A percentile compares a stretch with the other conserved stretches of the same genome.
These are phyloP conservation scores for Cryptocheilus praepositus DNA, from an alignment of 2,888 invertebrate species.

Conservation along the genomic window DNA sequence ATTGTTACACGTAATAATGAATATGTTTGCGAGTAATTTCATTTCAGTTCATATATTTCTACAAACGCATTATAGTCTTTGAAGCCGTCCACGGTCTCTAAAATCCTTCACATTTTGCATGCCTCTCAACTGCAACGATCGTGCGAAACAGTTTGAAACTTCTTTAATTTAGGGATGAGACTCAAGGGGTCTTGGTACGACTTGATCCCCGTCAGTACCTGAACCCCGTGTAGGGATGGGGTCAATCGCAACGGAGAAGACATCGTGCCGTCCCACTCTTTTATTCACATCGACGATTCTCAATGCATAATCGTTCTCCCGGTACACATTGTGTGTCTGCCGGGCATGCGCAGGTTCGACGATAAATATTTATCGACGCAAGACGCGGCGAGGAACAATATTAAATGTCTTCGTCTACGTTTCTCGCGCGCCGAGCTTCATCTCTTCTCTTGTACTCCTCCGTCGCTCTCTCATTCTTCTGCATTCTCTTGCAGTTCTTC, in stretches of 20 bases:
- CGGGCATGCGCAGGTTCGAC: slow-evolving; percentile 40
- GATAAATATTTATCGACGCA: slow-evolving; percentile 56
- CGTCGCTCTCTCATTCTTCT: neutral
- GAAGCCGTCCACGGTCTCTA: too few species aligned
- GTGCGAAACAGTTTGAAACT: too few species aligned
- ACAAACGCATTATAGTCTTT: too few species aligned
- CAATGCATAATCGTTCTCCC: slow-evolving; percentile 21
- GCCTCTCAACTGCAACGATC: too few species aligned
- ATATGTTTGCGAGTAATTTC: too few species aligned
- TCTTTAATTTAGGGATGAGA: too few species aligned
- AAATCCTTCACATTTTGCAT: too few species aligned
- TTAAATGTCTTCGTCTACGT: slow-evolving; percentile 43
- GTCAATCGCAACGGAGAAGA: slow-evolving; percentile 3
- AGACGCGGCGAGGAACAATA: slow-evolving; percentile 44
- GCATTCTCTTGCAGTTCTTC: neutral
- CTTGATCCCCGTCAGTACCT: too few species aligned
- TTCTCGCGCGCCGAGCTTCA: slow-evolving; percentile 13
- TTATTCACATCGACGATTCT: slow-evolving; percentile 42
- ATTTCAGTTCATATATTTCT: too few species aligned
- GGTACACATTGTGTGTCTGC: slow-evolving; percentile 30
- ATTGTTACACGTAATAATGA: too few species aligned
- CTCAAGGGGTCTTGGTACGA: too few species aligned
- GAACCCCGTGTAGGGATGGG: neutral
- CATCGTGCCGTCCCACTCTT: slow-evolving; percentile 15
- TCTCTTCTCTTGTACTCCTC: neutral